Evolutionary conservation across 1,140 invertebrate genomes (phyloP), one percentile per base, ranked within the genome.

Genomic region (Pseudoatta argentina): DNA sequence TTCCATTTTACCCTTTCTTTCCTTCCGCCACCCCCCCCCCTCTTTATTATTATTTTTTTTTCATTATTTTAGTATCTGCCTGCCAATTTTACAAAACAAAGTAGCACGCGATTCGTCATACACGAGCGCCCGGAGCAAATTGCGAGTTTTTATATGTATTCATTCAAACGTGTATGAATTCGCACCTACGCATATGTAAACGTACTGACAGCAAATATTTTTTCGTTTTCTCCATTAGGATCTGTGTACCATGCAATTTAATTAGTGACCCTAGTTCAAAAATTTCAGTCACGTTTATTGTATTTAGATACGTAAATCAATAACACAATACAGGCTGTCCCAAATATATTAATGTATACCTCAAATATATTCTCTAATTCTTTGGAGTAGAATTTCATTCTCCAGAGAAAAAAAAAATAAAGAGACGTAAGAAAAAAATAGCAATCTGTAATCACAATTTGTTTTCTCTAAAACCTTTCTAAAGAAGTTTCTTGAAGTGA

Each of bases 81-180:
- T 59, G 69, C 44, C 79, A 61, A 61, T 61, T 83, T 83, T 83
- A 16, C 39, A n/a, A 63, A 83, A 83, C 39, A 83, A 51, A 73
- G 18, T 75, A 34, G 55, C 55, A 51, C 64, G 16, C 78, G 51
- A 82, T 72, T 55, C 78, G 78, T 81, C 53, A 69, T 79, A 53
- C 76, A 66, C 21, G 69, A 30, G 55, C 48, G 14, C 64, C 39
- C 21, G 16, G 18, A 51, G 30, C 79, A 34, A 59, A 82, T 48
- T 59, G 55, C 27, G 39, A 72, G 24, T 14, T 83, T 61, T 83
- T 75, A 30, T 21, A 82, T 4, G 24, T 5, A 55, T 53, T 34
- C 53, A 44, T 48, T 14, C 51, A 61, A 61, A 73, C 39, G 67
- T 2, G 67, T 5, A 59, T 14, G 67, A 48, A 82, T 82, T 82